Evolutionary conservation across 2,797 vertebrate genomes (phyloP).

Genomic region (Gambelia wislizenii): DNA sequence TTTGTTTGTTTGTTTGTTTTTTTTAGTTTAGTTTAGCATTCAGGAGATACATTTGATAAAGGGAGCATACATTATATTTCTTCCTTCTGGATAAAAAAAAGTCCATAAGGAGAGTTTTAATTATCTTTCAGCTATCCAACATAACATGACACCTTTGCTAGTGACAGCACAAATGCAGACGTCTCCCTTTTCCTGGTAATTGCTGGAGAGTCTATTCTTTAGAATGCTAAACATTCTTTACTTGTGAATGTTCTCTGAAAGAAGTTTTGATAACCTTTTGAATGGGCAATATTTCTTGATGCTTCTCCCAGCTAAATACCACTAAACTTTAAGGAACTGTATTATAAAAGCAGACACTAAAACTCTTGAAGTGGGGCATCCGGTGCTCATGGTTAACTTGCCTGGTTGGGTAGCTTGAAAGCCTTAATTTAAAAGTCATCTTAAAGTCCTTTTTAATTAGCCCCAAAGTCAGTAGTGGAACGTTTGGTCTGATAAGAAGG

Average conservation of each 20-base stretch:
- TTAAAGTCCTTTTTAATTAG: conserved; percentile 72
- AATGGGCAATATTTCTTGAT: conserved; percentile 25
- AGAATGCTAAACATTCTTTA: conserved; percentile 11
- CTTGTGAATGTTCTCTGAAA: background rate
- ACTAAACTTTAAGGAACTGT: conserved; percentile 57
- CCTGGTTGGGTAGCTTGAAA: conserved; percentile 70
- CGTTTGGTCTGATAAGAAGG: conserved; percentile 74
- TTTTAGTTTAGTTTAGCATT: background rate
- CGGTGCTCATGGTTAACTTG: conserved; percentile 64
- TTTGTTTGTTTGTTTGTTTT: background rate
- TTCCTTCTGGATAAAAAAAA: background rate
- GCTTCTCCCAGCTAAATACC: conserved; percentile 60
- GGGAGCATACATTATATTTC: background rate
- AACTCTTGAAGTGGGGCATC: conserved; percentile 65
- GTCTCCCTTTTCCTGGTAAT: background rate
- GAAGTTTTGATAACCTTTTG: background rate
- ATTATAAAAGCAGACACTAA: conserved; percentile 69
- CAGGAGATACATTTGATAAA: conserved; percentile 4
- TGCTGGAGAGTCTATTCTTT: background rate
- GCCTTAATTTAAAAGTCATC: conserved; percentile 76
- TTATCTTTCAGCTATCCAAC: background rate
- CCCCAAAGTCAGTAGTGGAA: conserved; percentile 72
- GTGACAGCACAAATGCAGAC: background rate
- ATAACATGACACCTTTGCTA: background rate
- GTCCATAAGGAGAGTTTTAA: background rate